These are phyloP conservation scores for Hippolais icterina DNA, from an alignment of 2,113 vertebrate species.

Conservation along the genomic window DNA sequence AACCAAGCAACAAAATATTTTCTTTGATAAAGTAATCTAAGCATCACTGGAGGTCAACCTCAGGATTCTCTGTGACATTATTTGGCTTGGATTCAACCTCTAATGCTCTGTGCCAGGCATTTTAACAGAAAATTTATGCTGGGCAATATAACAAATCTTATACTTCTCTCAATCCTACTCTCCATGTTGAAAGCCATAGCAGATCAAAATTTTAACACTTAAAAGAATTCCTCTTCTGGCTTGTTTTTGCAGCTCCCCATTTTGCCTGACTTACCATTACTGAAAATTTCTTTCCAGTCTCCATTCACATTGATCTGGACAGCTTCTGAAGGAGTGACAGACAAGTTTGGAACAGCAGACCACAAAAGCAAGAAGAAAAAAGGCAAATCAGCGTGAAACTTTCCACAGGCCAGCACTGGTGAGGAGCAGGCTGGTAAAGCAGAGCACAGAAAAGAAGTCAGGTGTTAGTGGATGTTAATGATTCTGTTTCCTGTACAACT, in stretches of 20 bases:
- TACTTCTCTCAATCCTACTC: neutral
- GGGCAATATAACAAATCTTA: neutral
- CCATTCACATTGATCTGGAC: neutral
- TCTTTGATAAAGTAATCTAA: neutral
- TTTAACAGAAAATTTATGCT: neutral
- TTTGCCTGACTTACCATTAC: neutral
- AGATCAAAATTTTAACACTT: constrained; percentile 4
- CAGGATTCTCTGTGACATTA: neutral
- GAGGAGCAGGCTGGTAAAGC: neutral
- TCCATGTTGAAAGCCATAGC: neutral
- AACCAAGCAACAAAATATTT: neutral
- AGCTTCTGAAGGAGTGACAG: neutral
- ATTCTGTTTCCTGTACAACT: neutral
- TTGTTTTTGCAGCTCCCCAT: neutral
- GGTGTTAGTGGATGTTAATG: neutral
- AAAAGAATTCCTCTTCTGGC: neutral
- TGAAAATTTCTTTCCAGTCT: neutral
- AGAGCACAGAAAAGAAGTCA: neutral
- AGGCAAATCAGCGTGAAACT: neutral
- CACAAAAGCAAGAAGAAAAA: neutral
- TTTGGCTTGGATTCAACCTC: neutral
- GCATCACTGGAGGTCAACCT: neutral
- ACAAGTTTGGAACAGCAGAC: neutral
- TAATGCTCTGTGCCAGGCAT: neutral
- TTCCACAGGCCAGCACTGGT: neutral